Evolutionary conservation across 2,797 vertebrate species (phyloP), one percentile per base, ranked within the genome.

Genomic region (Gobionotothen gibberifrons): DNA sequence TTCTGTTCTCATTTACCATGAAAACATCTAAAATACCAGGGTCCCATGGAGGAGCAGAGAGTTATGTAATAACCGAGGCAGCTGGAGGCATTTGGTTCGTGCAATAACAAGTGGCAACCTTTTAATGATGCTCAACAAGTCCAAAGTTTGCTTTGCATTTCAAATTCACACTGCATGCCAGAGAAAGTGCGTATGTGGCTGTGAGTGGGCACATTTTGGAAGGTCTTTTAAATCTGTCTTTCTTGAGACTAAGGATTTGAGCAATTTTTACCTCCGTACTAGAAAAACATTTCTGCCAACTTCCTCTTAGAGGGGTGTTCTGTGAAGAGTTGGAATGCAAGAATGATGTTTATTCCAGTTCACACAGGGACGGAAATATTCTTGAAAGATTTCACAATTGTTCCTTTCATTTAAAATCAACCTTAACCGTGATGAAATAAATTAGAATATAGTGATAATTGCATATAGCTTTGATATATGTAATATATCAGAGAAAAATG

Each of bases 121-220:
- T 76, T 77, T 73, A 79, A 81, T 71, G 64, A 82, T 54, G 58
- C 74, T 72, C 57, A 60, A 67, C 53, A 42, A 79, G 42, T 46
- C 60, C 59, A 77, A 61, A 55, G 63, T 87, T 84, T 85, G 43
- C 76, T 79, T 78, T 26, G 48, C 70, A 69, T 81, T 85, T 78
- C 46, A 61, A 55, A 83, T 81, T 75, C 85, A 77, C 62, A 56
- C 48, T 61, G 44, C 61, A 48, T 29, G 60, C 70, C 79, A 78
- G 56, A 70, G 51, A 74, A 70, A 69, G 39, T 52, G 42, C 69
- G 42, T 53, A 36, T 52, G 47, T 57, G 58, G 19, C 53, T 36
- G n/a, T 51, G 58, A 70, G 19, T 52, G 59, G 62, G 52, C 16
- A 40, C 36, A n/a, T 74, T 72, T 49, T 66, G 42, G 40, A 72